Evolutionary conservation across 2,797 vertebrate genomes (phyloP).

Genomic region (Thunnus albacares): DNA sequence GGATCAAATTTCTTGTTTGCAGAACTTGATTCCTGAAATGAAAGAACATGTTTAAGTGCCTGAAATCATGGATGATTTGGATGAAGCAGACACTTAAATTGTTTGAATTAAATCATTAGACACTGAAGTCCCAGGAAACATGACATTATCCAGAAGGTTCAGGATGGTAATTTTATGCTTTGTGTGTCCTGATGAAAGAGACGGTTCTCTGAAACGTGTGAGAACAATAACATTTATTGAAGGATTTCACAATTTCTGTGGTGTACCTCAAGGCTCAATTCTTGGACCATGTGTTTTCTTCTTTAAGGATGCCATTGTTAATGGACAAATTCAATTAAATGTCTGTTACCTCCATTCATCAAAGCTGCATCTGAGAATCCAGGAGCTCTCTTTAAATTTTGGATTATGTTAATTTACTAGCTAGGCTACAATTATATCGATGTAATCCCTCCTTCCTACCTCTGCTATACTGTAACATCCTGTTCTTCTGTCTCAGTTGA

Average conservation of each 20-base stretch:
- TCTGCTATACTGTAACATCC: too few species aligned
- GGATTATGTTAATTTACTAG: too few species aligned
- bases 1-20: conserved; percentile 71
- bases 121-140: not conserved
- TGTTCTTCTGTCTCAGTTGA: too few species aligned
- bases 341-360: not conserved
- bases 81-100: not conserved
- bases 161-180: not conserved
- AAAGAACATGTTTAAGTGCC: conserved; percentile 3
- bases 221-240: not conserved
- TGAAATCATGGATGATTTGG: not conserved
- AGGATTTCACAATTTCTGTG: not conserved
- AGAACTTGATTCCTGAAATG: conserved; percentile 68
- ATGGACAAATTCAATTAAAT: not conserved
- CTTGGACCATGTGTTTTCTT: not conserved
- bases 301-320: not conserved
- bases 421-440: too few species aligned
- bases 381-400: not conserved
- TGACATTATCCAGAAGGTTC: not conserved
- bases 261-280: not conserved
- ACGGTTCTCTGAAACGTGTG: not conserved
- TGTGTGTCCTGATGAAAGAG: not conserved
- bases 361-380: not conserved
- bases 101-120: too few species aligned
- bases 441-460: too few species aligned